Percentiles rank a stretch among this genome's conserved stretches.
Conservation (phyloP, 2,797 vertebrate genomes). For the Hyperoplus lanceolatus region DNA sequence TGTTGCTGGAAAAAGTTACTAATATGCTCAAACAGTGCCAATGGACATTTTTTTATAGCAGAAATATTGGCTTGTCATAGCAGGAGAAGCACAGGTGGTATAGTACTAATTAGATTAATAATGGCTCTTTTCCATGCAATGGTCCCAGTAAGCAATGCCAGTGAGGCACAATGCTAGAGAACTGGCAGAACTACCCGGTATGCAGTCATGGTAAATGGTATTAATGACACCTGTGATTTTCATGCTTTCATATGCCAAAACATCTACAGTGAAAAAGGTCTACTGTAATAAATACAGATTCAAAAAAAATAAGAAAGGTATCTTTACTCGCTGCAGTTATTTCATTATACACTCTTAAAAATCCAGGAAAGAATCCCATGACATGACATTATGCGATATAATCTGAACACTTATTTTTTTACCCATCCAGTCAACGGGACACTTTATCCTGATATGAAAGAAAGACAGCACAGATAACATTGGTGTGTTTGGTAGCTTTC, state of each 20-base stretch:
- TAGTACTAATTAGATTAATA: conserved; percentile 23
- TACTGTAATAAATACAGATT: background rate
- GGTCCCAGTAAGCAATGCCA: background rate
- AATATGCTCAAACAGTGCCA: background rate
- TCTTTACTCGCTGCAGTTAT: too few relatives aligned
- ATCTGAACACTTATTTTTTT: conserved; percentile 5
- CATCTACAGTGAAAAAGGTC: background rate
- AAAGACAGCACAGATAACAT: conserved; percentile 10
- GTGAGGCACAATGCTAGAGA: background rate
- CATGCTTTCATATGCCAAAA: background rate
- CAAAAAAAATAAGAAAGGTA: too few relatives aligned
- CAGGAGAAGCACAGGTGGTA: conserved; percentile 13
- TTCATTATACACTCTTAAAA: background rate
- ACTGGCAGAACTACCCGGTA: conserved; percentile 6
- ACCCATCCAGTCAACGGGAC: conserved; percentile 7
- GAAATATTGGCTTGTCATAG: conserved; percentile 19
- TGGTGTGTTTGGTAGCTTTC: conserved; percentile 19
- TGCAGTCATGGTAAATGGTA: background rate
- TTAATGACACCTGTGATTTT: conserved; percentile 6
- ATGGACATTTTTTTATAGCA: conserved; percentile 1
- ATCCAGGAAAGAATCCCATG: conserved; percentile 11
- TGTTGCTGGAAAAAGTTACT: background rate
- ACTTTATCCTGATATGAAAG: conserved; percentile 3
- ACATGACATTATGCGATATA: background rate
- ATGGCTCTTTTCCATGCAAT: conserved; percentile 16